These are phyloP conservation scores for Pelmatolapia mariae DNA, from an alignment of 2,113 vertebrate genomes.

Conservation along the genomic window DNA sequence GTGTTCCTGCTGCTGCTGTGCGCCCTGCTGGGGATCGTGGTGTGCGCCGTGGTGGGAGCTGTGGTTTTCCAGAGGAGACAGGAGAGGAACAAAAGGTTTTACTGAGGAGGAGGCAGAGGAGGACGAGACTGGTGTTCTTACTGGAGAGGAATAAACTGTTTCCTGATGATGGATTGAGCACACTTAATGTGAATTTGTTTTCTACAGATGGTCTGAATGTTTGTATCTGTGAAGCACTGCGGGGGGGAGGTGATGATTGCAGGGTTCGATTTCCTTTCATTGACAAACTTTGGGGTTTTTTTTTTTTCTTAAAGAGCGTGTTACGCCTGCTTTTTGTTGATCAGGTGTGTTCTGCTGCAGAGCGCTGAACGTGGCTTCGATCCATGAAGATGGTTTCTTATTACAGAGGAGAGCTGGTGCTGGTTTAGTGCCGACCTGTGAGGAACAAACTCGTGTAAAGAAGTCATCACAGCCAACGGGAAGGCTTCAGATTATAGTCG, in stretches of 20 bases:
- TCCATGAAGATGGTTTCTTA: neutral
- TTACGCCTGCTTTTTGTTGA: neutral
- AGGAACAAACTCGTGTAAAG: neutral
- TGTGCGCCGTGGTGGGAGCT: constrained; percentile 92
- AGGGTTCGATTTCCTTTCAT: neutral
- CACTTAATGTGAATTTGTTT: constrained; percentile 67
- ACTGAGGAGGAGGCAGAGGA: constrained; percentile 61
- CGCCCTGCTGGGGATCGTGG: constrained; percentile 89
- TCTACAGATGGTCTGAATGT: constrained; percentile 63
- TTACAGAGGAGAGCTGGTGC: neutral
- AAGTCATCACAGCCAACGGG: neutral
- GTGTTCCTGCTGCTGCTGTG: constrained; percentile 94
- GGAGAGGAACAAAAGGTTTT: constrained; percentile 97
- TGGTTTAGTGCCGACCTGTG: neutral
- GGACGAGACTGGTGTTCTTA: neutral
- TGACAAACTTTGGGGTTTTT: neutral
- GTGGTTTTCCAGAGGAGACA: constrained; percentile 99
- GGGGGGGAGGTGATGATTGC: neutral
- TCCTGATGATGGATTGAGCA: constrained; percentile 20
- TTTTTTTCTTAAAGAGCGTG: neutral
- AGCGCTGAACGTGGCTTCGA: neutral
- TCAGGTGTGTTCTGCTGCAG: neutral
- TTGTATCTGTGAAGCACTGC: constrained; percentile 58
- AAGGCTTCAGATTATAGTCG: neutral
- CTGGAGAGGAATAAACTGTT: constrained; percentile 20